Evolutionary conservation across 2,113 vertebrate species (phyloP), one percentile per base, ranked within the genome.

Genomic region (Etheostoma spectabile): DNA sequence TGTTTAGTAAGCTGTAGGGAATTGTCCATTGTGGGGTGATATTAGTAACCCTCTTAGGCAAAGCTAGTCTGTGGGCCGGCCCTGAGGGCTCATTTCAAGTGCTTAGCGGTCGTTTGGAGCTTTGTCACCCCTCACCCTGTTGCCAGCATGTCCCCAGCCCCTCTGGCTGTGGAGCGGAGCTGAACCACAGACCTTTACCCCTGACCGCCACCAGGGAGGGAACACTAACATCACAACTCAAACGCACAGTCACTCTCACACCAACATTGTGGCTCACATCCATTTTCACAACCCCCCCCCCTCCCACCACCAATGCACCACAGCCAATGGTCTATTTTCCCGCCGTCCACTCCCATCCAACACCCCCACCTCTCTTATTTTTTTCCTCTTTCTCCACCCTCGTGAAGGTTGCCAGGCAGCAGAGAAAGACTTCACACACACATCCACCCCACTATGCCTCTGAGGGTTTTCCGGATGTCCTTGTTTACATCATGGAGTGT

Each of bases 381-480:
- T 77, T 85, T 74, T 61, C 60, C 70, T 83, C 75, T 88, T 86
- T 85, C 83, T 83, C 74, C 87, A 88, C 85, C 80, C 88, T 87
- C 74, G 2, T 80, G 78, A 87, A 89, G 89, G 92, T 94, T 94
- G 93, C 93, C 90, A 90, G 88, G 94, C 92, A 94, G 92, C 92
- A 83, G 74, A 88, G 91, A 92, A 92, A 93, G 90, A 94, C 85
- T 93, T 93, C 81, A 81, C 88, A 89, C 89, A 88, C 92, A 83
- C 88, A 92, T 88, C 88, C 90, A 88, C 88, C 91, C 89, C 86
- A 86, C 91, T 76, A 88, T 92, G 90, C 86, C 92, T 92, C 87
- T 84, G 88, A 93, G 93, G 91, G 86, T 89, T 91, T 94, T 90
- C 90, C 91, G 92, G 93, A 95, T 93, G 92, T 93, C 92, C 92